Base-by-base conservation (phyloP, 37 sponge, comb jelly and placozoan species). In the Aplysina aerophoba region DNA sequence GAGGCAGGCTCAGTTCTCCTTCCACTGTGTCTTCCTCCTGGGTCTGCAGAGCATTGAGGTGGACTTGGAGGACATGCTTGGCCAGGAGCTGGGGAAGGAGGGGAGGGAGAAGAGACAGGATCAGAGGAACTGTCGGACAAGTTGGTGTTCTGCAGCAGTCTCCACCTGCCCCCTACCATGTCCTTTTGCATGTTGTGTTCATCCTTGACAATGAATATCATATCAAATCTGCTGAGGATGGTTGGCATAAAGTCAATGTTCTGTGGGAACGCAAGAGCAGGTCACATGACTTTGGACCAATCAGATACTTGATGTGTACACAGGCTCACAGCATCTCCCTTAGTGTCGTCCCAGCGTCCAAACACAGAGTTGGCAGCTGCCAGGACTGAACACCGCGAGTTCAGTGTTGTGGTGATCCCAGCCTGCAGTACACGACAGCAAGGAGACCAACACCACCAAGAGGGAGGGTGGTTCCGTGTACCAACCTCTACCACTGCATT, bases 321-420 rank as follows among this genome's bases (percentile, higher is more conserved):
- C 71, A 27, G 3, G 75, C 90, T 68, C 56, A 93, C 93, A 30
- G 90, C 95, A 30, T 94, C 99, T 83, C 99, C 99, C 74, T 98
- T 98, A 4, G 95, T 88, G 67, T 98, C 99, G 55, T 98, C 99
- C 99, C 99, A 98, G 15, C 99, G 91, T 14, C 99, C 99, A 90
- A 99, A 99, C 80, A 99, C 99, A 55, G 97, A 97, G 87, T 99
- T 99, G 34, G 99, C 99, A 85, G 99, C 99, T 57, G 99, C 99
- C 85, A 99, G 87, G 30, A 99, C 99, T 21, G 97, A 95, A 56
- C 97, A 97, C 22, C 99, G 90, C 0, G 97, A 95, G 91, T 99
- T 99, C 15, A 99, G 94, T 8, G 99, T 99, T n/a, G 99, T 99
- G 53, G 99, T 99, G 80, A 99, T 97, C 17, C 99, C 99, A 82